phyloP scores from a whole-genome alignment of 2,113 vertebrate species.

The Paraplagusia blochii region DNA sequence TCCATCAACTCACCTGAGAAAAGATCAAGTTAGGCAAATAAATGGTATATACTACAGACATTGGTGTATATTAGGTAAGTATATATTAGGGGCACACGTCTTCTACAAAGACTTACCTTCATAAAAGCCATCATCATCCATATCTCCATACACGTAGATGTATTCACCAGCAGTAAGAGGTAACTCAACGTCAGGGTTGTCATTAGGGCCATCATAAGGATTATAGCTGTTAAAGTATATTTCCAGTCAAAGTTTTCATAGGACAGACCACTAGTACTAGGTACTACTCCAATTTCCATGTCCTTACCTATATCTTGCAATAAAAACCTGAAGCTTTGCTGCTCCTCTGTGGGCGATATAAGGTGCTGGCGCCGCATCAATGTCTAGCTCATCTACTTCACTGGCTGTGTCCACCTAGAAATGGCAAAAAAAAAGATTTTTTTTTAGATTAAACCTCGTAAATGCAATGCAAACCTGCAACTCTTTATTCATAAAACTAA shows the following conservation, averaged over 20 bases:
- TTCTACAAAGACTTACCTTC: constrained; percentile 79
- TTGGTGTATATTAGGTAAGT: too few species aligned
- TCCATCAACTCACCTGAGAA: constrained; percentile 94
- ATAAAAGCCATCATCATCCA: constrained; percentile 98
- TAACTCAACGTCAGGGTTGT: constrained; percentile 96
- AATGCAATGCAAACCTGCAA: too few species aligned
- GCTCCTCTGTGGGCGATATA: constrained; percentile 75
- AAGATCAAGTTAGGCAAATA: not conserved
- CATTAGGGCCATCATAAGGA: constrained; percentile 95
- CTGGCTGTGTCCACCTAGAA: constrained; percentile 94
- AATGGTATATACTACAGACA: too few species aligned
- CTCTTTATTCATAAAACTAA: too few species aligned
- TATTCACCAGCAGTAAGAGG: constrained; percentile 96
- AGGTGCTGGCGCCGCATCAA: constrained; percentile 84
- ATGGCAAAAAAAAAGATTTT: constrained; percentile 13
- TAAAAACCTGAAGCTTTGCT: constrained; percentile 92
- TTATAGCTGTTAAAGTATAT: constrained; percentile 82
- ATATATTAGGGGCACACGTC: too few species aligned
- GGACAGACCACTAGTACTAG: not conserved
- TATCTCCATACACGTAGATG: constrained; percentile 93
- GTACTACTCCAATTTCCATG: not conserved
- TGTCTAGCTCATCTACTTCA: constrained; percentile 95
- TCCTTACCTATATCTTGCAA: constrained; percentile 92
- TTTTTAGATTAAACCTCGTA: not conserved
- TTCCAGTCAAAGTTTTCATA: not conserved